Conservation (phyloP, 2,113 vertebrate species). For the Talpa occidentalis region DNA sequence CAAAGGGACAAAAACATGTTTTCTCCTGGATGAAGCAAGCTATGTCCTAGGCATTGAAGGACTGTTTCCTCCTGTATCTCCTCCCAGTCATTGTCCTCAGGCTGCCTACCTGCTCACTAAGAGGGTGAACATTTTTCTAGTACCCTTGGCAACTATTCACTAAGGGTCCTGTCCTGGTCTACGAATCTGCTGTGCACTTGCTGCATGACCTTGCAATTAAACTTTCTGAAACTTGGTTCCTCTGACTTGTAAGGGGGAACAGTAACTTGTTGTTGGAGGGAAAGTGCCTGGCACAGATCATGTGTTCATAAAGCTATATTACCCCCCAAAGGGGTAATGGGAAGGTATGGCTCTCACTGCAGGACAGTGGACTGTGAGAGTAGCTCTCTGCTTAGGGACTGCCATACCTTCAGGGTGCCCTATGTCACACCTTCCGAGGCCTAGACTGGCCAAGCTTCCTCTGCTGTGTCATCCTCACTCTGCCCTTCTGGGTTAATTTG, state of each 20-base stretch:
- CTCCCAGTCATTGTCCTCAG: conserved; percentile 1
- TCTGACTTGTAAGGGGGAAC: background rate
- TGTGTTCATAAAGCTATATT: background rate
- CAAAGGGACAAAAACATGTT: conserved; percentile 21
- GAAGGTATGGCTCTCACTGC: background rate
- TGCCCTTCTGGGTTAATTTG: conserved; percentile 59
- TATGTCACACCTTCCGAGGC: background rate
- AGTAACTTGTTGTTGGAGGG: background rate
- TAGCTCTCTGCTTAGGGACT: background rate
- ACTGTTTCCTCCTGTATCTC: background rate
- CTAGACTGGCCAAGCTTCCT: background rate
- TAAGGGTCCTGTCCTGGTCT: background rate
- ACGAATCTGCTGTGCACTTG: conserved; percentile 13
- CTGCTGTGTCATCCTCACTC: background rate
- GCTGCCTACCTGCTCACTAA: background rate
- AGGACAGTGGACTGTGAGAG: background rate
- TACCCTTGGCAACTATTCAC: conserved; percentile 6
- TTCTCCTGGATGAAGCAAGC: background rate
- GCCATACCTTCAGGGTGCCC: background rate
- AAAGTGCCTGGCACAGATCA: background rate
- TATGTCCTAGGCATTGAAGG: background rate
- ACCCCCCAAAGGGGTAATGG: background rate
- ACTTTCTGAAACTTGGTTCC: background rate
- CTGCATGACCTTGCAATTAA: conserved; percentile 3
- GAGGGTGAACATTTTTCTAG: conserved; percentile 28